phyloP scores from a whole-genome alignment of 1,140 invertebrate genomes.

The Anastatus disparis region DNA sequence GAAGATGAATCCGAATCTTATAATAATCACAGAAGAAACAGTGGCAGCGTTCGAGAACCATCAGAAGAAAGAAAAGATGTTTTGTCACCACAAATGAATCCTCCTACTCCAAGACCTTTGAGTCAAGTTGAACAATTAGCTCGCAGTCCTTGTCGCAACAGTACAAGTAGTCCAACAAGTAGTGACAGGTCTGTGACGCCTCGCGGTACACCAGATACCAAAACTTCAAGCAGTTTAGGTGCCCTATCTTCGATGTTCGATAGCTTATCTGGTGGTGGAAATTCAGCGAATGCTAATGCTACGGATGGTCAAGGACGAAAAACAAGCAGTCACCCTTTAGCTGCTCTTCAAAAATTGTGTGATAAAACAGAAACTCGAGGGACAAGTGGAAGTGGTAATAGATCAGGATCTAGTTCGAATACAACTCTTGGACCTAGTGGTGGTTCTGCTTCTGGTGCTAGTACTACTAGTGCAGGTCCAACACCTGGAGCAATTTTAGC shows the following conservation, averaged over 20 bases:
- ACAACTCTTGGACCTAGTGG: constrained; percentile 46
- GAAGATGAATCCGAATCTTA: constrained; percentile 57
- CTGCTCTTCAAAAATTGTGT: constrained; percentile 92
- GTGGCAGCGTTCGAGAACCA: constrained; percentile 54
- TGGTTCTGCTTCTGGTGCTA: constrained; percentile 43
- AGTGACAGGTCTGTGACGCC: constrained; percentile 80
- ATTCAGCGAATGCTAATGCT: constrained; percentile 59
- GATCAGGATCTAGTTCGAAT: constrained; percentile 48
- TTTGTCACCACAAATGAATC: constrained; percentile 70
- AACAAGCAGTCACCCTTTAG: constrained; percentile 85
- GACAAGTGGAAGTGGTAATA: constrained; percentile 42
- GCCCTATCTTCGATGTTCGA: constrained; percentile 92
- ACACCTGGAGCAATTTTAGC: constrained; percentile 85
- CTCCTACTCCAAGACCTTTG: constrained; percentile 62
- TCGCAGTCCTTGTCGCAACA: constrained; percentile 72
- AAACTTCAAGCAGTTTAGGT: constrained; percentile 78
- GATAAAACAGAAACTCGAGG: constrained; percentile 88
- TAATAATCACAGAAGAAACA: constrained; percentile 51
- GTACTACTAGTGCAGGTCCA: constrained; percentile 62
- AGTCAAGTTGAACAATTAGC: constrained; percentile 57
- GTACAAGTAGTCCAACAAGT: constrained; percentile 74
- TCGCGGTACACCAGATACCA: constrained; percentile 75
- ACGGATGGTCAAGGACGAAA: constrained; percentile 70
- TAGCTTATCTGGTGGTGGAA: constrained; percentile 74
- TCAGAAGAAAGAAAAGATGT: constrained; percentile 60